phyloP scores from a whole-genome alignment of 2,797 vertebrate species.

The Anas bernieri region DNA sequence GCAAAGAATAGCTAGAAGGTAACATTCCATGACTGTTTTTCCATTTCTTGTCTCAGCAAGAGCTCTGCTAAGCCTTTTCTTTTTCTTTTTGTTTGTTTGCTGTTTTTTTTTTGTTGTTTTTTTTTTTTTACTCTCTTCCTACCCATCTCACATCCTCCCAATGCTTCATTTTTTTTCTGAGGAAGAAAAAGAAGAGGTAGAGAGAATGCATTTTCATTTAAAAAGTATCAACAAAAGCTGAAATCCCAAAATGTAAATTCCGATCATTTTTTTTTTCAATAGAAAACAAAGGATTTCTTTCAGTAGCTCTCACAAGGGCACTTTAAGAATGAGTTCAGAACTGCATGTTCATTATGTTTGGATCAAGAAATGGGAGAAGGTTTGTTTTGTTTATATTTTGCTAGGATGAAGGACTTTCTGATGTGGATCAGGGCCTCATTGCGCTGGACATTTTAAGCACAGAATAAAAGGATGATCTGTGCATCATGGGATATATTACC shows the following conservation, averaged over 20 bases:
- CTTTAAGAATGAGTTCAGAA: background rate
- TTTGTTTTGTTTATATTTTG: background rate
- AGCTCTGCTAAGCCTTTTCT: background rate
- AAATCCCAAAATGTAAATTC: background rate
- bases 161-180: background rate
- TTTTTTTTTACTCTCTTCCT: background rate
- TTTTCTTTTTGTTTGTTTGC: too few species aligned
- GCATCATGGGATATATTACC: conserved; percentile 1
- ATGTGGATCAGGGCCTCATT: background rate
- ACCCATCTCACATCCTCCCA: background rate
- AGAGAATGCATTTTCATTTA: background rate
- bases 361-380: background rate
- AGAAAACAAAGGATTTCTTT: background rate
- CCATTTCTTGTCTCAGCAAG: background rate
- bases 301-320: background rate
- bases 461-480: background rate
- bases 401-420: background rate
- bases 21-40: background rate
- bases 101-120: background rate
- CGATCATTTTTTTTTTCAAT: background rate
- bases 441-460: background rate
- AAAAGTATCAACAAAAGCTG: background rate
- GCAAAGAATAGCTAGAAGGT: background rate
- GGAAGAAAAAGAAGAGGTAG: background rate
- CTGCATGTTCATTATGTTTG: background rate